These are phyloP conservation scores for Phrynocephalus versicolor DNA, from an alignment of 2,113 vertebrate species.

Conservation along the genomic window DNA sequence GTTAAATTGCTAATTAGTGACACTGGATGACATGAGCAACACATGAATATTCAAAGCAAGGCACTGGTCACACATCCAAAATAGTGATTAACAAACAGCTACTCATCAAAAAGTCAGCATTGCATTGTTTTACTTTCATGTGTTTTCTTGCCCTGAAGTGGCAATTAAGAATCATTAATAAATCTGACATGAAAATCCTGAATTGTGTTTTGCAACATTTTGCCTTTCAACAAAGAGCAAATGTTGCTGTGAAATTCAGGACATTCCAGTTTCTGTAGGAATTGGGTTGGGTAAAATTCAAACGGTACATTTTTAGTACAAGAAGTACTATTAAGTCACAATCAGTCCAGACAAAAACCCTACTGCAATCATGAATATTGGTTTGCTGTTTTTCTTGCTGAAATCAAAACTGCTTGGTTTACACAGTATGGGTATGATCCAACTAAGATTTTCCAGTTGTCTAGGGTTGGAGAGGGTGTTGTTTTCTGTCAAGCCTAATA, in stretches of 20 bases:
- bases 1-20: constrained; percentile 12
- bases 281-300: not conserved
- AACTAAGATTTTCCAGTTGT: no score
- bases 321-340: no score
- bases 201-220: constrained; percentile 10
- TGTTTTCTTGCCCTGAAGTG: constrained; percentile 32
- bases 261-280: constrained; percentile 16
- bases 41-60: constrained; percentile 23
- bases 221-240: constrained; percentile 3
- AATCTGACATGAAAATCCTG: constrained; percentile 21
- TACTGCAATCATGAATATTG: not conserved
- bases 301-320: not conserved
- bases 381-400: not conserved
- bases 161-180: constrained; percentile 36
- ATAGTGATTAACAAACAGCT: not conserved
- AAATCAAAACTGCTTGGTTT: not conserved
- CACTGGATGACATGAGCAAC: not conserved
- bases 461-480: not conserved
- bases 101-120: not conserved
- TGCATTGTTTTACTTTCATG: constrained; percentile 13
- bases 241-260: constrained; percentile 12
- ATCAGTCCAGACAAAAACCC: not conserved
- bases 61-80: constrained; percentile 1
- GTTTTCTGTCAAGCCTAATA: not conserved
- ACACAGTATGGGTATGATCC: not conserved